A percentile compares a stretch with the other conserved stretches of the same genome.
Evolutionary conservation across 2,888 invertebrate genomes (phyloP).

Genomic region (Andrena minutula): DNA sequence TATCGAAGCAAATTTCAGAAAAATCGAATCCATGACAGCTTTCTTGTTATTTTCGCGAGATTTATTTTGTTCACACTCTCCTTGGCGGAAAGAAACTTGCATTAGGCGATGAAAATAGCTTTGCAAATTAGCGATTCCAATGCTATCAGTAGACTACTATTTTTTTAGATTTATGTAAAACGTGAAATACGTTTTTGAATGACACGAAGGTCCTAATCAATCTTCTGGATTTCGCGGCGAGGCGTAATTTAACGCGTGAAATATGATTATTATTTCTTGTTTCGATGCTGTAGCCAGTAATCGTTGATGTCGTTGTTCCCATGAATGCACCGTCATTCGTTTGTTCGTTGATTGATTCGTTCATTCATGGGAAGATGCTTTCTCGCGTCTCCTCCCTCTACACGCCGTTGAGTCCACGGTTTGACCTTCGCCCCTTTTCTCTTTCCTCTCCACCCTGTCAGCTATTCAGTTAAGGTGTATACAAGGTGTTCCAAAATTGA

Average conservation of each 20-base stretch:
- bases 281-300: conserved; percentile 14
- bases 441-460: conserved; percentile 50
- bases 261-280: conserved; percentile 4
- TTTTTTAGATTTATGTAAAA: conserved; percentile 3
- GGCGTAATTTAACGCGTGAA: background rate
- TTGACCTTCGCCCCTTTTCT: conserved; percentile 68
- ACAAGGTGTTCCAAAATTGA: conserved; percentile 51
- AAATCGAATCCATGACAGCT: no score
- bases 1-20: background rate
- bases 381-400: conserved; percentile 66
- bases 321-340: conserved; percentile 57
- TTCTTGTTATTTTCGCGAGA: no score
- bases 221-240: background rate
- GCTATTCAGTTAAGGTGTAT: conserved; percentile 69
- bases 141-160: no score
- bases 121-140: no score
- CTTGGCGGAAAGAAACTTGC: no score
- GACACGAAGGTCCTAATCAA: conserved; percentile 15
- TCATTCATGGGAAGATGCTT: conserved; percentile 75
- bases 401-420: conserved; percentile 50
- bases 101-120: no score
- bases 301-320: conserved; percentile 36
- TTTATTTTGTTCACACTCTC: no score
- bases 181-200: conserved; percentile 8
- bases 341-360: conserved; percentile 74